A percentile compares a stretch with the other conserved stretches of the same genome.
Evolutionary conservation across 1,140 invertebrate species (phyloP).

Genomic region (Chironomus striatipennis): DNA sequence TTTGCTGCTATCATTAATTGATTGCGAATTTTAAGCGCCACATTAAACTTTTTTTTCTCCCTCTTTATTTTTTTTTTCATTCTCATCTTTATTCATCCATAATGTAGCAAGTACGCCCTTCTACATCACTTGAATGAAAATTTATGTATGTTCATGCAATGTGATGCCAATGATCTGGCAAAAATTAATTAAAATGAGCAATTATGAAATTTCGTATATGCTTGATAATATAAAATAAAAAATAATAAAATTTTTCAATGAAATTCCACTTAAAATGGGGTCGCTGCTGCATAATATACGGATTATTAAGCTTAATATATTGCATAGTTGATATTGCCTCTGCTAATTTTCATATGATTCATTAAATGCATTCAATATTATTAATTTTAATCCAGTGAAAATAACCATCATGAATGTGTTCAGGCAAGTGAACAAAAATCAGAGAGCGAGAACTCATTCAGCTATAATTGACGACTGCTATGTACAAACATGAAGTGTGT

Average conservation of each 20-base stretch:
- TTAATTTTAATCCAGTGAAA: too few relatives aligned
- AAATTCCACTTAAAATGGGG: too few relatives aligned
- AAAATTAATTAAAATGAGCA: conserved; percentile 10
- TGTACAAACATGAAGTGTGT: too few relatives aligned
- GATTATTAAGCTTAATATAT: neutral
- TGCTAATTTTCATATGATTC: neutral
- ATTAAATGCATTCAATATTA: neutral
- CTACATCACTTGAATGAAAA: neutral
- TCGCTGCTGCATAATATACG: neutral
- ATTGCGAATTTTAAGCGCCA: neutral
- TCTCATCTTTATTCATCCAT: neutral
- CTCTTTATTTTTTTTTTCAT: neutral
- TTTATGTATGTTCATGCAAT: neutral
- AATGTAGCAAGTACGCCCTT: too few relatives aligned
- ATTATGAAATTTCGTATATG: neutral
- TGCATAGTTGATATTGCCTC: neutral
- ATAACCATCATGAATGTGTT: too few relatives aligned
- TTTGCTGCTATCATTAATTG: too few relatives aligned
- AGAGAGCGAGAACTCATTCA: too few relatives aligned
- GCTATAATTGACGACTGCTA: too few relatives aligned
- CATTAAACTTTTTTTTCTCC: neutral
- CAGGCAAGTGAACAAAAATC: too few relatives aligned
- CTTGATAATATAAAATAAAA: neutral
- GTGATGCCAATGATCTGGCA: neutral
- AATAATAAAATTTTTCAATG: too few relatives aligned